These are phyloP conservation scores for Calliphora vomitoria DNA, from an alignment of 2,888 invertebrate species.

Conservation along the genomic window DNA sequence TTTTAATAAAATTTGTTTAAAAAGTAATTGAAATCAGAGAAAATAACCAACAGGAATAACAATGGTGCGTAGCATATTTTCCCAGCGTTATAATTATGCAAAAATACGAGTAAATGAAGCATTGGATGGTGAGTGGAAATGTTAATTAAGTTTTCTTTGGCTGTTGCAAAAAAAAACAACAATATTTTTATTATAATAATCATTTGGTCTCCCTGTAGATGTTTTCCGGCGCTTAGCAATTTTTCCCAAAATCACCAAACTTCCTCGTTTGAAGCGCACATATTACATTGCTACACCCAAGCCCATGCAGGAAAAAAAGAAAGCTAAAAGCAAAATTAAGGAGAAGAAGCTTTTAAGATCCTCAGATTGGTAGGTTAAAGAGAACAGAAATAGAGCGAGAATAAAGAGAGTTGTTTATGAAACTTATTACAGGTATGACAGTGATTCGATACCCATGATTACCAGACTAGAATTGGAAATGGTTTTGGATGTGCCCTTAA, in stretches of 20 bases:
- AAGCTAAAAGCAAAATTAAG: constrained; percentile 71
- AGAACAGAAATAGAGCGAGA: not conserved
- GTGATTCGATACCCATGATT: constrained; percentile 79
- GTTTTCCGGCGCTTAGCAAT: constrained; percentile 77
- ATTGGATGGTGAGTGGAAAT: constrained; percentile 77
- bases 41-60: not conserved
- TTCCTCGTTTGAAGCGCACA: constrained; percentile 75
- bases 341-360: constrained; percentile 77
- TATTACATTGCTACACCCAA: constrained; percentile 74
- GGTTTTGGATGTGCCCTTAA: constrained; percentile 76
- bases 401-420: not conserved
- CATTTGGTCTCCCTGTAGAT: constrained; percentile 67
- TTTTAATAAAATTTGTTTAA: constrained; percentile 26
- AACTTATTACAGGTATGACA: constrained; percentile 77
- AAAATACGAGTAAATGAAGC: constrained; percentile 77
- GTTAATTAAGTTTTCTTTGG: constrained; percentile 23
- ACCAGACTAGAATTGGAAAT: constrained; percentile 78
- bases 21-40: not conserved
- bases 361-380: constrained; percentile 77
- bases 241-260: constrained; percentile 78
- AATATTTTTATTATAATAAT: not conserved
- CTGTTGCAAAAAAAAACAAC: not conserved
- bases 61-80: constrained; percentile 80
- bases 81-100: constrained; percentile 77
- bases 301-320: constrained; percentile 72